Base-by-base conservation (phyloP, 1,140 invertebrate genomes). In the Nasonia longicornis region DNA sequence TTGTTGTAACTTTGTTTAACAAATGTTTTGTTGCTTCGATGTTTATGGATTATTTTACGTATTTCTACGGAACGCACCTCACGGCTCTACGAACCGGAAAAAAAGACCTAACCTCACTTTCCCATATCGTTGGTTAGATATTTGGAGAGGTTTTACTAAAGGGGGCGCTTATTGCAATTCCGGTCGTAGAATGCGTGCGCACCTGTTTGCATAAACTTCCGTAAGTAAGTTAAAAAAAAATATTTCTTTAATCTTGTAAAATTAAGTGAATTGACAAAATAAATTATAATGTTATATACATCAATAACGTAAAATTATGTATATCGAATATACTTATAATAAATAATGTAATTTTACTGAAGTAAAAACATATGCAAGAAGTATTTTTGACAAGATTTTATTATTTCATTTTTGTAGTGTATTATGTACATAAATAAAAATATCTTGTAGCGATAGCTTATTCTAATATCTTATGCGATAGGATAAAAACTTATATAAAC, bases 51-150 rank as follows among this genome's bases (percentile, higher is more conserved):
- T 85, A 83, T 58, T 83, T 77, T 78, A 52, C 67, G 52, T 81
- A 75, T 83, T 69, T 52, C 26, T 70, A 52, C 29, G 72, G 22
- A 84, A 84, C 81, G 64, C 79, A 85, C 82, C 84, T 85, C 72
- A 84, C 84, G 83, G 84, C 77, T 85, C 74, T 78, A 58, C 58
- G 58, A 81, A 85, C 81, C 83, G 81, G 77, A 80, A 78, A 84
- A 85, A 85, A 85, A 83, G 83, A 75, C 48, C 75, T 80, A 84
- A 83, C 84, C 84, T 83, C 45, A 78, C 82, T 82, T 78, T 84
- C 69, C 20, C 72, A 16, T 14, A 20, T 12, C 22, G 3, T 58
- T 29, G 11, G 22, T 22, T 67, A 67, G 3, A 16, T 75, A 20
- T 52, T 80, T 80, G 8, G 29, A 64, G 42, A 2, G 38, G 22